phyloP scores from a whole-genome alignment of 2,113 vertebrate species.

The Ondatra zibethicus region DNA sequence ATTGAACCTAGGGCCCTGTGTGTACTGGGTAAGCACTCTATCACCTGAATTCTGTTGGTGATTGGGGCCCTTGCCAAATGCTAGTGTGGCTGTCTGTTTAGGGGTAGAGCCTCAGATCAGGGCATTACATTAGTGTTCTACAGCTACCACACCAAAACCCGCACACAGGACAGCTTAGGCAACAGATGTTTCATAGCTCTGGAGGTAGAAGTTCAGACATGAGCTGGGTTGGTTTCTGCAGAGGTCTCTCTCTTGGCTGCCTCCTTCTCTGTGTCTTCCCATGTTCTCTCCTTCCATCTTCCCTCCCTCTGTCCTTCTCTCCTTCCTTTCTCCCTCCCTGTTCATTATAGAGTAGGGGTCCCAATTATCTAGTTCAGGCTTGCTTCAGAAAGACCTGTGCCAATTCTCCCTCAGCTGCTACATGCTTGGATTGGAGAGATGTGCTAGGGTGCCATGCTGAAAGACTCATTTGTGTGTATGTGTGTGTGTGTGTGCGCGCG shows the following conservation, averaged over 20 bases:
- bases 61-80: rapidly evolving
- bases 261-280: background rate
- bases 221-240: background rate
- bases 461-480: background rate
- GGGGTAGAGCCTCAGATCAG: background rate
- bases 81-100: background rate
- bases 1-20: background rate
- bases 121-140: rapidly evolving
- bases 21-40: background rate
- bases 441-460: background rate
- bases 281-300: no score
- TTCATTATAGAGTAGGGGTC: no score
- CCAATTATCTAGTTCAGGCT: background rate
- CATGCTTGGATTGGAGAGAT: no score
- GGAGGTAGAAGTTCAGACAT: background rate
- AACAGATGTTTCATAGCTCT: background rate
- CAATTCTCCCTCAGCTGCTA: background rate
- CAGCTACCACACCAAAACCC: rapidly evolving
- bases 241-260: background rate
- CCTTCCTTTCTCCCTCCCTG: no score
- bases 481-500: background rate
- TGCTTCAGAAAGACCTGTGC: background rate
- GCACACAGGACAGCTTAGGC: background rate
- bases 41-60: background rate
- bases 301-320: background rate